A percentile compares a stretch with the other conserved stretches of the same genome.
Evolutionary conservation across 2,797 vertebrate species (phyloP).

Genomic region (Clarias pachynema): DNA sequence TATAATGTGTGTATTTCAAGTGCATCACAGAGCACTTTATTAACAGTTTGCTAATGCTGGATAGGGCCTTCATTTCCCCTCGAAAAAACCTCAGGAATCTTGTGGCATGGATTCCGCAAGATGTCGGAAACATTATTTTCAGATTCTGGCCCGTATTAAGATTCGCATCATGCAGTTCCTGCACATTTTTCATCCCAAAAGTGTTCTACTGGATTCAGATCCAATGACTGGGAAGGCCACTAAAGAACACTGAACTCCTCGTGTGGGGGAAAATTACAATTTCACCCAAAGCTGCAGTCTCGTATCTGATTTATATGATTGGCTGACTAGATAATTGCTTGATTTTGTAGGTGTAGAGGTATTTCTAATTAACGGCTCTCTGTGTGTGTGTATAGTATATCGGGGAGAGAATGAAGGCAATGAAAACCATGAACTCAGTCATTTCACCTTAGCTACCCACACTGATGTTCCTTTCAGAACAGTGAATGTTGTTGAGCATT

Average conservation of each 20-base stretch:
- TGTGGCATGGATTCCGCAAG: neutral
- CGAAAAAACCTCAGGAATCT: neutral
- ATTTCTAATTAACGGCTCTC: neutral
- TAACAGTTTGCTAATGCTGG: neutral
- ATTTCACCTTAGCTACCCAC: neutral
- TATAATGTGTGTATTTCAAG: neutral
- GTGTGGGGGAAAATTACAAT: too few relatives aligned
- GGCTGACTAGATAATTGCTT: neutral
- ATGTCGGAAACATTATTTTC: neutral
- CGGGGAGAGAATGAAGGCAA: too few relatives aligned
- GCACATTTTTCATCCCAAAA: neutral
- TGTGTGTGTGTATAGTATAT: neutral
- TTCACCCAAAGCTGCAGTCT: neutral
- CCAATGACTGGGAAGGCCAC: neutral
- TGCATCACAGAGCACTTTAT: neutral
- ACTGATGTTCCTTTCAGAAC: neutral
- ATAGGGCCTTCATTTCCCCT: neutral
- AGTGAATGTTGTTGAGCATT: neutral
- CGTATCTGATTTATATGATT: neutral
- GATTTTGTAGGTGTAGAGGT: neutral
- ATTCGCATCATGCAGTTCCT: neutral
- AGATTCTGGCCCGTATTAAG: neutral
- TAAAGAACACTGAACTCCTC: neutral
- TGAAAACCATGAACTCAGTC: neutral
- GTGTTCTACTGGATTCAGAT: neutral